phyloP scores from a whole-genome alignment of 1,140 invertebrate genomes.

The Drosophila auraria region DNA sequence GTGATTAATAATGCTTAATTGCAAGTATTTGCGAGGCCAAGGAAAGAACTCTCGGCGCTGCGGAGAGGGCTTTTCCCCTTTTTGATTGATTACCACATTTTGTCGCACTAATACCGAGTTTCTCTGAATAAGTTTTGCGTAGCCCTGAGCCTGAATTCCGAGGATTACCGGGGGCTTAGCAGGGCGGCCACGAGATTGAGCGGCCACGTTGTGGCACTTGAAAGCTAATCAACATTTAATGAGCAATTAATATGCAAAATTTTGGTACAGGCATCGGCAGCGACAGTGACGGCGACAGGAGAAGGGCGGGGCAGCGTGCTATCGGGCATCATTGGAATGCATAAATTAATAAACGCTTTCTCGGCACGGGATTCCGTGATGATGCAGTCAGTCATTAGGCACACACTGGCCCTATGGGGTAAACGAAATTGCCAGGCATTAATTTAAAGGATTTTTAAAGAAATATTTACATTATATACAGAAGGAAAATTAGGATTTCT shows the following conservation, averaged over 20 bases:
- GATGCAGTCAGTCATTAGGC: conserved; percentile 28
- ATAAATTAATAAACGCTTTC: conserved; percentile 65
- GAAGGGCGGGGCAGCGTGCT: conserved; percentile 21
- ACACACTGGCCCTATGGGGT: conserved; percentile 10
- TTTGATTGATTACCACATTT: conserved; percentile 83
- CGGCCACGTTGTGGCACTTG: conserved; percentile 47
- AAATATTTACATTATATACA: conserved; percentile 5
- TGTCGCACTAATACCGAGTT: conserved; percentile 67
- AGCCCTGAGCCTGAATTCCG: conserved; percentile 60
- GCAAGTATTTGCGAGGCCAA: conserved; percentile 67
- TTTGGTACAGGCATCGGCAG: conserved; percentile 30
- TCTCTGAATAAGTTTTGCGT: conserved; percentile 63
- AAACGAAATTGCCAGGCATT: conserved; percentile 20
- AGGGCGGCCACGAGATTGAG: conserved; percentile 36
- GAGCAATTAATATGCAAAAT: conserved; percentile 84
- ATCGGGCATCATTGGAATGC: conserved; percentile 65
- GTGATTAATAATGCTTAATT: conserved; percentile 84
- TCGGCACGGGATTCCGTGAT: not conserved
- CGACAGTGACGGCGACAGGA: not conserved
- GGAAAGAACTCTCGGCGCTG: conserved; percentile 29
- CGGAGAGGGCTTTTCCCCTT: conserved; percentile 12
- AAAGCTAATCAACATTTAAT: conserved; percentile 82
- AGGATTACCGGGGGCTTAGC: conserved; percentile 51
- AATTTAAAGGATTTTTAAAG: conserved; percentile 21
- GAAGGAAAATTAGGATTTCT: not conserved